phyloP scores from a whole-genome alignment of 2,888 invertebrate genomes.

The Trachelus troglodyta region DNA sequence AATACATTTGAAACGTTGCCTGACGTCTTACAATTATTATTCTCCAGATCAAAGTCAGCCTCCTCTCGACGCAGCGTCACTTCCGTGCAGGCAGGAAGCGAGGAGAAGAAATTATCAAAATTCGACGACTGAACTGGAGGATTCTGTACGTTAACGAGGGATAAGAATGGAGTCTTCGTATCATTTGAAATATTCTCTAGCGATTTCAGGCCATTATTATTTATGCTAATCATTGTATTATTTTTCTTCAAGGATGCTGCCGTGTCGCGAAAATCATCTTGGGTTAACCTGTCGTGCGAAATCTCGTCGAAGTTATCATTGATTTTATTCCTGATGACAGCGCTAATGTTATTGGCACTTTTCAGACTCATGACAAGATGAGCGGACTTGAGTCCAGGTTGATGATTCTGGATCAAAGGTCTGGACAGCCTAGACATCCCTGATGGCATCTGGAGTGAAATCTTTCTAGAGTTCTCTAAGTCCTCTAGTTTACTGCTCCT shows the following conservation, averaged over 20 bases:
- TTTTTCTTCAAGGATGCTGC: background rate
- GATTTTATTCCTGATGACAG: background rate
- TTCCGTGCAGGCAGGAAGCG: constrained; percentile 4
- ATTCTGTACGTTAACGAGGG: background rate
- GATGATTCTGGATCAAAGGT: constrained; percentile 12
- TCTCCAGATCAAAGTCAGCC: background rate
- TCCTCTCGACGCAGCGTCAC: background rate
- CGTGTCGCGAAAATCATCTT: background rate
- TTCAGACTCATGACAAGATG: constrained; percentile 39
- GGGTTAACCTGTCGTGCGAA: background rate
- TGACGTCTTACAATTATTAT: background rate
- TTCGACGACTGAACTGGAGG: background rate
- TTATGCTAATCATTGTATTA: background rate
- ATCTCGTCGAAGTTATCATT: background rate
- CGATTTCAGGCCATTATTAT: background rate
- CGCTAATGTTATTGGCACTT: constrained; percentile 7
- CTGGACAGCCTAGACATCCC: constrained; percentile 16
- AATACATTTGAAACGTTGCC: constrained; percentile 1
- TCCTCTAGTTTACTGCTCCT: background rate
- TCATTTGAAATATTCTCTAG: background rate
- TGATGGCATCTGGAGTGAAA: background rate
- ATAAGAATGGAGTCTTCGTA: background rate
- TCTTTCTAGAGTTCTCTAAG: constrained; percentile 4
- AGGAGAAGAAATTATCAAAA: constrained; percentile 13
- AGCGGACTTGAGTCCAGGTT: constrained; percentile 42